Base-by-base conservation (phyloP, 2,888 invertebrate species). In the Limnephilus lunatus region DNA sequence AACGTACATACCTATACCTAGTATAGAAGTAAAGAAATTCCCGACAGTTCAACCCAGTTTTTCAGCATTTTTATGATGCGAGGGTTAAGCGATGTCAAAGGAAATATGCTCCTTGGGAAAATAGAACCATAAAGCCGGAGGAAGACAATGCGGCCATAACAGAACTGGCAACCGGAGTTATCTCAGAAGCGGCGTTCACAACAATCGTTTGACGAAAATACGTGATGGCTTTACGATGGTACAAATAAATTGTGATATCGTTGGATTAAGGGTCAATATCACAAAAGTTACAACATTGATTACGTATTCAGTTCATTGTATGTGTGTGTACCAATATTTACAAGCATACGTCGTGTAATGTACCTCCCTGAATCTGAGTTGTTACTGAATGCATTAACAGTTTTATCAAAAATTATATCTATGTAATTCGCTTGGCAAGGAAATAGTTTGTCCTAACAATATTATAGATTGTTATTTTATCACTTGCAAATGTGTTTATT, bases 101-200 rank as follows among this genome's bases (percentile, higher is more conserved):
- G 82, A 91, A 91, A 90, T 92, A 92, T 87, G 32, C 88, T 68
- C 25, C 68, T 88, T 80, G 68, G 89, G 89, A 92, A 92, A 92
- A 92, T 92, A 91, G 92, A 91, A 82, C 85, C 89, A 89, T 92
- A 92, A 92, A 92, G 85, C 85, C 87, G 91, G 86, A 91, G 89
- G 85, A 89, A 92, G 89, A 91, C 82, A 85, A 83, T 90, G 82
- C 85, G 82, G 68, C 89, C 88, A 83, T 88, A 85, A 83, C 87
- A 83, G 83, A 81, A 83, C 90, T 25, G 83, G 31, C 68, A 48
- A 91, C 90, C 31, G 68, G 90, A 90, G 83, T 39, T 83, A 83
- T 83, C 83, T 83, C 35, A 32, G 83, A 32, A 39, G 83, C 83
- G 83, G 19, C 25, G 5, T 48, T 83, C 83, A 39, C 83, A 32